Conservation (phyloP, 2,888 invertebrate genomes). For the Diaperis boleti region DNA sequence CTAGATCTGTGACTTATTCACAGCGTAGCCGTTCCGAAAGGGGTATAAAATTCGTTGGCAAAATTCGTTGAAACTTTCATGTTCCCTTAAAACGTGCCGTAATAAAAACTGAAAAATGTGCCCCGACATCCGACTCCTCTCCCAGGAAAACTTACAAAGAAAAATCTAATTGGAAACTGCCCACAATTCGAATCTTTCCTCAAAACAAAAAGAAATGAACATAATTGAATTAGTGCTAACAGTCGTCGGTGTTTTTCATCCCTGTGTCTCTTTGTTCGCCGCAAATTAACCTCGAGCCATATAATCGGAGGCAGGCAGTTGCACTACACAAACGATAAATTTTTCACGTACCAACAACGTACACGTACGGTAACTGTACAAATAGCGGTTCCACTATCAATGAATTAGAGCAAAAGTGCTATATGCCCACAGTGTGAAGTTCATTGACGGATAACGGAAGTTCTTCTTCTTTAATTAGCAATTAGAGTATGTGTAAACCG, state of each 20-base stretch:
- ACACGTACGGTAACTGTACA: slow-evolving; percentile 11
- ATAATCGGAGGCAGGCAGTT: not conserved
- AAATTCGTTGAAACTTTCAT: slow-evolving; percentile 13
- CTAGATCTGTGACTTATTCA: not conserved
- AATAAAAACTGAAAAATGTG: slow-evolving; percentile 5
- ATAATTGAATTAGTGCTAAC: not conserved
- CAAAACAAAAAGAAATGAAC: not conserved
- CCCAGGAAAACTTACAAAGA: not conserved
- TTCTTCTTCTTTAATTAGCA: no score
- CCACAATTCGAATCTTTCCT: not conserved
- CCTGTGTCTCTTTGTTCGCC: not conserved
- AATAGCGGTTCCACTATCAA: slow-evolving; percentile 12
- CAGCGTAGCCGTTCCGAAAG: slow-evolving; percentile 3
- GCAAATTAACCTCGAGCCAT: slow-evolving; percentile 1
- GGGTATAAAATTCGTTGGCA: slow-evolving; percentile 6
- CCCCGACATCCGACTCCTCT: not conserved
- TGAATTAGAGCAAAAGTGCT: slow-evolving; percentile 14
- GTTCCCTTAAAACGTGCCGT: slow-evolving; percentile 11
- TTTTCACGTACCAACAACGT: not conserved
- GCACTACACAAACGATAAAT: not conserved
- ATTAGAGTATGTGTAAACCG: no score
- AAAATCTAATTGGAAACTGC: not conserved
- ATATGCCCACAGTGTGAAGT: not conserved
- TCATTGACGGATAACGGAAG: slow-evolving; percentile 20
- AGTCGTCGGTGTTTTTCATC: not conserved